phyloP scores from a whole-genome alignment of 2,113 vertebrate species.

The Petromus typicus region DNA sequence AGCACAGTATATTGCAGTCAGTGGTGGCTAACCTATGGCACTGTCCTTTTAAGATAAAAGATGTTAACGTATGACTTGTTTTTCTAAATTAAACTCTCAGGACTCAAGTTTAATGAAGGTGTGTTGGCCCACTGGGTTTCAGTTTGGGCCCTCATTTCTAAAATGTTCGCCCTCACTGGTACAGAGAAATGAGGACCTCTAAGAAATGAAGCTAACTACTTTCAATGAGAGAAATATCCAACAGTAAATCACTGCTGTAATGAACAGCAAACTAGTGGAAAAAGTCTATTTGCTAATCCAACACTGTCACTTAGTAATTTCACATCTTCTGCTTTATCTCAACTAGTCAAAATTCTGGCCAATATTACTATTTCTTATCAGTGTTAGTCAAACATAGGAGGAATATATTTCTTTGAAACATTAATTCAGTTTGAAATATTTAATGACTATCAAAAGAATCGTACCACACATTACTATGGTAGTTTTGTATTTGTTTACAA shows the following conservation, averaged over 20 bases:
- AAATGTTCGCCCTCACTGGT: background rate
- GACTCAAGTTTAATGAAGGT: background rate
- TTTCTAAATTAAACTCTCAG: background rate
- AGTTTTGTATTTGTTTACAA: background rate
- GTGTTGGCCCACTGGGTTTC: background rate
- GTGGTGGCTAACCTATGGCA: background rate
- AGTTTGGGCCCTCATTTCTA: background rate
- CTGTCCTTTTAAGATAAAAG: background rate
- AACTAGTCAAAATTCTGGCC: background rate
- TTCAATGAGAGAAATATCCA: background rate
- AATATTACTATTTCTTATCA: background rate
- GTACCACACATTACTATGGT: background rate
- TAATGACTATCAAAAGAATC: background rate
- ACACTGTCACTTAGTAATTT: background rate
- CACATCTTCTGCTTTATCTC: background rate
- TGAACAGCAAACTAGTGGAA: background rate
- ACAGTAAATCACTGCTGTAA: background rate
- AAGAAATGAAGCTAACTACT: background rate
- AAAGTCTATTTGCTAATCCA: background rate
- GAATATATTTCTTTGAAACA: slow-evolving; percentile 31
- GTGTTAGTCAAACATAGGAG: background rate
- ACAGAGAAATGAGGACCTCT: background rate
- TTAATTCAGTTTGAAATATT: background rate
- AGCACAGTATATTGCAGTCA: background rate
- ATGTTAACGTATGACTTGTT: background rate